Base-by-base conservation (phyloP, 2,888 invertebrate species). In the Metellina segmentata region DNA sequence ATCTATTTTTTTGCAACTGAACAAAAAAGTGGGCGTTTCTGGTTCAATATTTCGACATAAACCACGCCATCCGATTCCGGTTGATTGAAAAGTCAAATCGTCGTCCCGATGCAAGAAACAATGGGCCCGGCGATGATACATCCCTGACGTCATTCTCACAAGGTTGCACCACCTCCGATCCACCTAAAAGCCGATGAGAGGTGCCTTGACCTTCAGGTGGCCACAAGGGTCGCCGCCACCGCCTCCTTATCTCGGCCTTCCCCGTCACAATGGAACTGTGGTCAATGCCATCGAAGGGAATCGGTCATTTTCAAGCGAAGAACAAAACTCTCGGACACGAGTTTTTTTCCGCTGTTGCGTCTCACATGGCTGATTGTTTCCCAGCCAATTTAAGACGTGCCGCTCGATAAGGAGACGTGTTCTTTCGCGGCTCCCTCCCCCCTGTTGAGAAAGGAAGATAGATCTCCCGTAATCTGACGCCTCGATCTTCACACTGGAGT, bases 231-330 rank as follows among this genome's bases (percentile, higher is more conserved):
- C 52, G 77, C 52, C 6, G 52, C 77, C 20, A 34, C 34, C 34
- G 34, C 34, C 34, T 34, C 34, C 34, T 34, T 34, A 34, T 34
- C 34, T 34, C 34, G 34, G 34, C 34, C 4, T 34, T 34, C 34
- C 81, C 48, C 53, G 72, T 81, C 72, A 88, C 88, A 88, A 88
- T 88, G 75, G 75, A 81, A 49, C 16, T 48, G 53, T 88, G 88
- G 88, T 88, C 88, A 88, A 81, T 88, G 88, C 53, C 88, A 69
- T 88, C 75, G 9, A 52, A 20, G 70, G 70, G 71, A 20, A 88
- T 75, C 61, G 74, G 72, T 75, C 75, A 85, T 61, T 85, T 88
- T 88, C 81, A 72, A 74, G 16, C 77, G 34, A 85, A 85, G 77
- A 85, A 77, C 69, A 48, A 49, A 77, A 61, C 61, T 20, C 16